Percentiles rank a stretch among this genome's conserved stretches.
These are phyloP conservation scores for Watsonalla binaria DNA, from an alignment of 2,888 invertebrate species.

Conservation along the genomic window DNA sequence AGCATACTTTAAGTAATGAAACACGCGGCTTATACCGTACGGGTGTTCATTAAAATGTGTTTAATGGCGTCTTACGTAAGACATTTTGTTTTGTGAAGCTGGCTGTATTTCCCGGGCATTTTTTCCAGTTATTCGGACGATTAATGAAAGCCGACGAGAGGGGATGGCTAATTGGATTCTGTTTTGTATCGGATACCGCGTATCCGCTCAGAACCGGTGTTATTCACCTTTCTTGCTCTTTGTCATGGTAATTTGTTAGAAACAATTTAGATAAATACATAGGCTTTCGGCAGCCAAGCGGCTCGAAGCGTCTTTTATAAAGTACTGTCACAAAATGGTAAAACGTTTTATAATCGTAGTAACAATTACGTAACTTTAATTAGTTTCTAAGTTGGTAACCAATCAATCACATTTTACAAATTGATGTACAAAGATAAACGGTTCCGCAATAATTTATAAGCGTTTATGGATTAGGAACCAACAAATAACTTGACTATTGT, in stretches of 20 bases:
- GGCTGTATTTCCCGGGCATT: slow-evolving; percentile 32
- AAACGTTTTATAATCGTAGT: too few species aligned
- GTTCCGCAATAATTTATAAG: neutral
- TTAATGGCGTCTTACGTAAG: slow-evolving; percentile 51
- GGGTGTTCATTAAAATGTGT: slow-evolving; percentile 47
- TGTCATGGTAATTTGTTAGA: slow-evolving; percentile 37
- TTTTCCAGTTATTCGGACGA: slow-evolving; percentile 49
- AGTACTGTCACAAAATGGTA: neutral
- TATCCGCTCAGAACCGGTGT: slow-evolving; percentile 40
- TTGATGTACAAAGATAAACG: too few species aligned
- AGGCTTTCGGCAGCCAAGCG: slow-evolving; percentile 1
- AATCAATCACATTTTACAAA: too few species aligned
- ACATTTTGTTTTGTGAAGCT: slow-evolving; percentile 34
- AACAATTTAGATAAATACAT: neutral
- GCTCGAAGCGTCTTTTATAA: neutral
- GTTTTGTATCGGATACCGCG: slow-evolving; percentile 58
- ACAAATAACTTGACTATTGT: too few species aligned
- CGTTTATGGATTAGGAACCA: neutral
- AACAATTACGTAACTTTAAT: too few species aligned
- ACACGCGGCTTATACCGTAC: slow-evolving; percentile 35
- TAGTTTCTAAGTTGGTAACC: too few species aligned
- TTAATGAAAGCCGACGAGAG: slow-evolving; percentile 61
- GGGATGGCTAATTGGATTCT: slow-evolving; percentile 68
- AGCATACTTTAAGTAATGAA: slow-evolving; percentile 47
- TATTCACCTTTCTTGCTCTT: slow-evolving; percentile 47